Conservation (phyloP, 2,113 vertebrate genomes). For the Pelodiscus sinensis region DNA sequence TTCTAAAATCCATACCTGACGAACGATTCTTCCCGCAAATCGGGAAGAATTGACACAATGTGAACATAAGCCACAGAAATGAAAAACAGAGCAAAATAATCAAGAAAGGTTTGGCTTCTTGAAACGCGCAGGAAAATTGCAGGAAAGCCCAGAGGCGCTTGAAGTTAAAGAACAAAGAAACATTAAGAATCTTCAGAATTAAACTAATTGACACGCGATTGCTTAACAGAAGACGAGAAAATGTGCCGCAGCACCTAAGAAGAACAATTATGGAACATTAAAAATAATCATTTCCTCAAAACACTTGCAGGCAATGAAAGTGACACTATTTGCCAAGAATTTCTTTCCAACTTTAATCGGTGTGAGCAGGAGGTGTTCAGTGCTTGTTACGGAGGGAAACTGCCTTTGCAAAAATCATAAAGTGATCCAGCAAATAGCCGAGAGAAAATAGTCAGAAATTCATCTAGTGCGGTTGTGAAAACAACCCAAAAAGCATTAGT, state of each 20-base stretch:
- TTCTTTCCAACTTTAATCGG: not conserved
- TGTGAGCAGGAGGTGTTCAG: not conserved
- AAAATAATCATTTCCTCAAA: not conserved
- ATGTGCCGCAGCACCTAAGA: not conserved
- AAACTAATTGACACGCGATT: not conserved
- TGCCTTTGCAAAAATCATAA: not conserved
- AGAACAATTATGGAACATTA: not conserved
- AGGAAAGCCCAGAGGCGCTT: not conserved
- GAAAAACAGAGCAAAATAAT: not conserved
- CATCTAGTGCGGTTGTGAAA: not conserved
- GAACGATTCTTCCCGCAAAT: fast-evolving
- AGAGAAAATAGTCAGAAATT: not conserved
- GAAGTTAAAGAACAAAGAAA: not conserved
- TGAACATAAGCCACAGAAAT: fast-evolving
- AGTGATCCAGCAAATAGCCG: not conserved
- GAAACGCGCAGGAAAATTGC: fast-evolving
- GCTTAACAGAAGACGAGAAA: not conserved
- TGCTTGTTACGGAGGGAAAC: not conserved
- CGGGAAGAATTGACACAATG: fast-evolving
- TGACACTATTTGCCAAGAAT: not conserved
- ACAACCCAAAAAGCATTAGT: not conserved
- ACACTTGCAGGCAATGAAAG: not conserved
- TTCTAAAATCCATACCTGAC: fast-evolving
- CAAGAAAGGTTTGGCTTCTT: fast-evolving
- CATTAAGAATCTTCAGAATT: not conserved